Conservation (phyloP, 2,797 vertebrate species). For the Ptychadena robeensis region DNA sequence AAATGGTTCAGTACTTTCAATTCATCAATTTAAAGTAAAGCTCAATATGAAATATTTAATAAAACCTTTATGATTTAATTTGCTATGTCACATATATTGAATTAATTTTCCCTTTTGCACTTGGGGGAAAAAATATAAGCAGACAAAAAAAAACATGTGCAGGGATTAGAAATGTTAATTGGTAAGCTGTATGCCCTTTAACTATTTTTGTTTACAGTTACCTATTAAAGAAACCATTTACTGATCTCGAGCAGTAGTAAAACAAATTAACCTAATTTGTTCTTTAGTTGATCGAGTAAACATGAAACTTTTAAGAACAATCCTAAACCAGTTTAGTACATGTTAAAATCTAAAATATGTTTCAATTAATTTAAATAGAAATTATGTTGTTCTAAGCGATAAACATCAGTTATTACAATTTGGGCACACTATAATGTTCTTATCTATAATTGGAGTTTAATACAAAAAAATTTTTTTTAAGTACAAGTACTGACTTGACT, state of each 20-base stretch:
- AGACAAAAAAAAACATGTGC: slow-evolving; percentile 29
- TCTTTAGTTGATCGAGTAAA: slow-evolving; percentile 37
- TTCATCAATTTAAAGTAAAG: too few species aligned
- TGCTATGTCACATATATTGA: neutral
- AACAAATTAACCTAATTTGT: slow-evolving; percentile 51
- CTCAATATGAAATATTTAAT: too few species aligned
- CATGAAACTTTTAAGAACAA: slow-evolving; percentile 22
- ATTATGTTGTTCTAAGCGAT: neutral
- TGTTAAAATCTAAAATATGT: slow-evolving; percentile 8
- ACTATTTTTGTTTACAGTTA: slow-evolving; percentile 44
- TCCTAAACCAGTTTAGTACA: slow-evolving; percentile 12
- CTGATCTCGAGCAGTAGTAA: slow-evolving; percentile 38
- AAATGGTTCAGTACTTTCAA: too few species aligned
- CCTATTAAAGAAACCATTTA: slow-evolving; percentile 47
- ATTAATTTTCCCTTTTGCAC: neutral
- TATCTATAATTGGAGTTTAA: too few species aligned
- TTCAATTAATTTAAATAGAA: slow-evolving; percentile 3
- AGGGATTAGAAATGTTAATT: slow-evolving; percentile 49
- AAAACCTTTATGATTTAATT: too few species aligned
- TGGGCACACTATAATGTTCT: too few species aligned
- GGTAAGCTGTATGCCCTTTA: slow-evolving; percentile 48
- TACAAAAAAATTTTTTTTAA: too few species aligned
- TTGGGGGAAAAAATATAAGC: neutral
- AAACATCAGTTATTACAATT: too few species aligned
- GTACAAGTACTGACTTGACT: too few species aligned